Percentiles rank a stretch among this genome's conserved stretches.
phyloP scores from a whole-genome alignment of 2,888 invertebrate genomes.

The Heliconius sara region DNA sequence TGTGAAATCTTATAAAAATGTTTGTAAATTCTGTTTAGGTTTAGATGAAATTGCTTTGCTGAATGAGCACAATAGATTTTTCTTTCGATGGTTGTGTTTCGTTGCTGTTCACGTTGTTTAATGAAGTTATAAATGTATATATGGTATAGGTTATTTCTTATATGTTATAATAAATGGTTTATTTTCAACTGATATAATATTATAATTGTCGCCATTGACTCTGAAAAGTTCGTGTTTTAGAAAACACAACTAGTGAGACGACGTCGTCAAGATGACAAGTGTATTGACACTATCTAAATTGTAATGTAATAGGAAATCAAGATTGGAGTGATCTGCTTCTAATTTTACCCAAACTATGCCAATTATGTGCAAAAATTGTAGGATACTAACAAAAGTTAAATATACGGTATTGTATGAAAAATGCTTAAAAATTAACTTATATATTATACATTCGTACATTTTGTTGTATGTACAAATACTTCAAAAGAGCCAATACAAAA shows the following conservation, averaged over 20 bases:
- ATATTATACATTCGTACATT: neutral
- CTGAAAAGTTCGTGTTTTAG: neutral
- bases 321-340: too few species aligned
- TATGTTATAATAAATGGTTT: neutral
- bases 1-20: conserved; percentile 43
- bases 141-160: too few species aligned
- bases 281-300: neutral
- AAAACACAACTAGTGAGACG: neutral
- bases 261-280: neutral
- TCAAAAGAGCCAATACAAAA: neutral
- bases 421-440: too few species aligned
- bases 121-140: neutral
- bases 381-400: neutral
- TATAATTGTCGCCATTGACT: neutral
- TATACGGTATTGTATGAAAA: too few species aligned
- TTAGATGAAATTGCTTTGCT: conserved; percentile 16
- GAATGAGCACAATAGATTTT: conserved; percentile 13
- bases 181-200: neutral
- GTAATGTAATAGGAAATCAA: too few species aligned
- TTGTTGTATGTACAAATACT: neutral
- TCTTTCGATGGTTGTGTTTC: neutral
- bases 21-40: conserved; percentile 1
- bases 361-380: too few species aligned
- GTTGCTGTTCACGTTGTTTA: neutral
- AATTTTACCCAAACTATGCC: too few species aligned